Evolutionary conservation across 2,888 invertebrate genomes (phyloP).

Genomic region (Limnephilus lunatus): DNA sequence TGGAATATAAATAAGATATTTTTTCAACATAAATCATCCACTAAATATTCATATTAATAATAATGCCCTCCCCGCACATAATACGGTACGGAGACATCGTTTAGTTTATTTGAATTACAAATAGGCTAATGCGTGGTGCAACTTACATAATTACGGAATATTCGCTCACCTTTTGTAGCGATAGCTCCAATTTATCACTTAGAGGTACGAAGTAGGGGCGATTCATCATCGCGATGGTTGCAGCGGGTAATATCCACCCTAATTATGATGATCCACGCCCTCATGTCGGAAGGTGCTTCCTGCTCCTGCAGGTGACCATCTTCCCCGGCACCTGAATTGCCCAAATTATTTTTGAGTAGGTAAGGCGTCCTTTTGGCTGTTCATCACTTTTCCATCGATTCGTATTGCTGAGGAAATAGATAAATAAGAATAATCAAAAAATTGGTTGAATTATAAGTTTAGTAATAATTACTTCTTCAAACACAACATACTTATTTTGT

Average conservation of each 20-base stretch:
- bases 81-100: background rate
- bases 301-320: constrained; percentile 40
- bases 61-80: background rate
- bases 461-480: background rate
- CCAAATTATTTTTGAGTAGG: constrained; percentile 2
- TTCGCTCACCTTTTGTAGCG: background rate
- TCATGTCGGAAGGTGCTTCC: constrained; percentile 22
- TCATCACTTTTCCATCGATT: background rate
- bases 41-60: background rate
- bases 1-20: background rate
- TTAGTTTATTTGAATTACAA: constrained; percentile 18
- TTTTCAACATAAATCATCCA: background rate
- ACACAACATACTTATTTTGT: no score
- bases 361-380: background rate
- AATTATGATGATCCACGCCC: constrained; percentile 17
- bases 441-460: background rate
- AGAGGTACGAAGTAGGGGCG: background rate
- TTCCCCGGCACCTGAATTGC: constrained; percentile 24
- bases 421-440: background rate
- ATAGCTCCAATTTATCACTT: constrained; percentile 15
- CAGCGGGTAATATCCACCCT: background rate
- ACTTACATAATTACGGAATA: background rate
- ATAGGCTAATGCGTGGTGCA: background rate
- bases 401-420: background rate
- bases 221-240: background rate